These are phyloP conservation scores for Strigamia maritima DNA, from an alignment of 2,888 invertebrate species.

Conservation along the genomic window DNA sequence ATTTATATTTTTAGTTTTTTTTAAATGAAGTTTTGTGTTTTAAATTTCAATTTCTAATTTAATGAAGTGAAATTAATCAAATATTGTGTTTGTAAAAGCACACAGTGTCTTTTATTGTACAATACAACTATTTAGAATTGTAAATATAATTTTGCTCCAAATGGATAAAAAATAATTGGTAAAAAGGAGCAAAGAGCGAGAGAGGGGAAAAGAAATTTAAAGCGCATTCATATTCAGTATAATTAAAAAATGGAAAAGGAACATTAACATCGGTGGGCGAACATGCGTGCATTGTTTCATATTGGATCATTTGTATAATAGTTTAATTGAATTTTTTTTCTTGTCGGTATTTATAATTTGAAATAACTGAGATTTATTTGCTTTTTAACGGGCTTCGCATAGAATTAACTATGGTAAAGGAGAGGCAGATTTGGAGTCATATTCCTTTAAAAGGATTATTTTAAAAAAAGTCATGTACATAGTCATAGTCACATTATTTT, in stretches of 20 bases:
- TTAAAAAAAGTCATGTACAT: conserved; percentile 19
- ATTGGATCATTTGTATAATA: conserved; percentile 12
- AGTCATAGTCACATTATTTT: conserved; percentile 18
- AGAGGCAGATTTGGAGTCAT: conserved; percentile 5
- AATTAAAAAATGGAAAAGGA: background rate
- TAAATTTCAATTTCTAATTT: too few relatives aligned
- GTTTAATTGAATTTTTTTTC: background rate
- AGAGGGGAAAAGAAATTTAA: too few relatives aligned
- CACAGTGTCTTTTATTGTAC: too few relatives aligned
- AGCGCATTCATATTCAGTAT: too few relatives aligned
- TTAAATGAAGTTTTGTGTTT: too few relatives aligned
- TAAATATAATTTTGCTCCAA: too few relatives aligned
- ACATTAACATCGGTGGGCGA: background rate
- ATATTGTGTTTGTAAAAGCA: too few relatives aligned
- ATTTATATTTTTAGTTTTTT: too few relatives aligned
- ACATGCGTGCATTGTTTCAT: background rate
- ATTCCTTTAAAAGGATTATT: conserved; percentile 10
- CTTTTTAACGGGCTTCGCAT: conserved; percentile 1
- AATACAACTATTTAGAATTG: too few relatives aligned
- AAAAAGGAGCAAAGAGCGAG: too few relatives aligned
- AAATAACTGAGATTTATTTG: background rate
- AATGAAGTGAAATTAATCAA: too few relatives aligned
- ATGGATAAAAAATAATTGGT: too few relatives aligned
- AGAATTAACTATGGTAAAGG: conserved; percentile 13
- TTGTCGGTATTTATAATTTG: background rate